Percentiles rank a stretch among this genome's conserved stretches.
These are phyloP conservation scores for Poeciliopsis turneri DNA, from an alignment of 2,797 vertebrate genomes.

Conservation along the genomic window DNA sequence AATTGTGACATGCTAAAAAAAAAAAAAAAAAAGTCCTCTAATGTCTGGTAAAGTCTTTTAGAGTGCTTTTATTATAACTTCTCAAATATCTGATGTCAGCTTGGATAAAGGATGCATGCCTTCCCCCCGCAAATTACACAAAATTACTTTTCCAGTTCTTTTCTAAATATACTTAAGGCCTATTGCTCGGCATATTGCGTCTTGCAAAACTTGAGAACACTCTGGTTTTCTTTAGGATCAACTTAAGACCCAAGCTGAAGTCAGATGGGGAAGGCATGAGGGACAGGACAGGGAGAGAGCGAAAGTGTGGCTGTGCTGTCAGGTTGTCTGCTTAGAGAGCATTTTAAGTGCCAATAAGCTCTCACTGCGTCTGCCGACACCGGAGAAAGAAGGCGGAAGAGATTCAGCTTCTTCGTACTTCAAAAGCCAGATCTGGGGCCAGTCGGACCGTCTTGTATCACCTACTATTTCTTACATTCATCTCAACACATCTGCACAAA, in stretches of 20 bases:
- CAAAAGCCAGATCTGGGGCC: conserved; percentile 11
- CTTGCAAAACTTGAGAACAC: conserved; percentile 10
- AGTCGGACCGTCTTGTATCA: conserved; percentile 21
- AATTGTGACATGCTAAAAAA: conserved; percentile 29
- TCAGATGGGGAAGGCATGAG: conserved; percentile 5
- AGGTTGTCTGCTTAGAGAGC: not conserved
- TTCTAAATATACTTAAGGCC: not conserved
- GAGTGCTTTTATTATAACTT: conserved; percentile 17
- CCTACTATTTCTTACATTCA: conserved; percentile 7
- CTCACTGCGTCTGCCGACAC: conserved; percentile 16
- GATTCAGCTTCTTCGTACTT: conserved; percentile 1
- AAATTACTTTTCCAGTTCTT: conserved; percentile 15
- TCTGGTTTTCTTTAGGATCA: conserved; percentile 1
- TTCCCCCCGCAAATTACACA: conserved; percentile 15
- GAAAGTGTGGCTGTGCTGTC: conserved; percentile 31
- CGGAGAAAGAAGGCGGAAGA: conserved; percentile 18
- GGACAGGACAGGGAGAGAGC: conserved; percentile 16
- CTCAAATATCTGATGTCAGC: not conserved
- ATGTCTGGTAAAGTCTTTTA: conserved; percentile 27
- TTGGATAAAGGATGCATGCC: conserved; percentile 5
- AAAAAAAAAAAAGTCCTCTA: conserved; percentile 27
- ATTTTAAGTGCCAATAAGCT: conserved; percentile 20
- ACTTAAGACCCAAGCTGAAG: not conserved
- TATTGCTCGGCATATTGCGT: not conserved
- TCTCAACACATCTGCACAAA: not conserved